phyloP scores from a whole-genome alignment of 1,140 invertebrate genomes.

The Zaprionus tsacasi region DNA sequence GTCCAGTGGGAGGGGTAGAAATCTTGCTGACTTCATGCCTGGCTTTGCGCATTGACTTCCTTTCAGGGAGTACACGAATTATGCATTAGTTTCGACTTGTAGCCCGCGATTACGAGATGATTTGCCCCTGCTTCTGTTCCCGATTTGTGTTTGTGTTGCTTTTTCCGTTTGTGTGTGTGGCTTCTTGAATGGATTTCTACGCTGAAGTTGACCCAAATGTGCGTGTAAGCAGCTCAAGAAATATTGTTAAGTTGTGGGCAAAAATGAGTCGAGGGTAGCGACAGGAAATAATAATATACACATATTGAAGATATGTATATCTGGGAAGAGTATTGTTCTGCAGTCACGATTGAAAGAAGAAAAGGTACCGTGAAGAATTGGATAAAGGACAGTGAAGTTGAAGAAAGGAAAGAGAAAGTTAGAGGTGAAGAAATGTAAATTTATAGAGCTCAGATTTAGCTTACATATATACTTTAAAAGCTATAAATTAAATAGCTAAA shows the following conservation, averaged over 20 bases:
- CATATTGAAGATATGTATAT: background rate
- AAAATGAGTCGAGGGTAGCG: background rate
- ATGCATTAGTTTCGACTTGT: conserved; percentile 77
- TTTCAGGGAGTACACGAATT: conserved; percentile 61
- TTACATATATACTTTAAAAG: background rate
- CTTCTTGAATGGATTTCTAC: background rate
- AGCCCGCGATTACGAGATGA: conserved; percentile 61
- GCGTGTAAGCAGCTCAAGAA: conserved; percentile 7
- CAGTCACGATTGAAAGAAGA: background rate
- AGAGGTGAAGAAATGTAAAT: background rate
- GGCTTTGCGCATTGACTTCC: conserved; percentile 39
- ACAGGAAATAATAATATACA: background rate
- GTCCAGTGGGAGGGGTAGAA: conserved; percentile 6
- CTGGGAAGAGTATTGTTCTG: no score
- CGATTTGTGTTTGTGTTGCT: background rate
- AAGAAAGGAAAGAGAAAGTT: background rate
- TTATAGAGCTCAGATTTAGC: background rate
- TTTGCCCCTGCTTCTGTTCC: conserved; percentile 24
- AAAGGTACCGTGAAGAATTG: background rate
- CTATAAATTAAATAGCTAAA: background rate
- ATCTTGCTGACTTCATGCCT: conserved; percentile 43
- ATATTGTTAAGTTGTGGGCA: conserved; percentile 2
- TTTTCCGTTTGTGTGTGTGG: background rate
- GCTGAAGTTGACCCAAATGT: conserved; percentile 41
- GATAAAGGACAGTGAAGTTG: background rate